These are phyloP conservation scores for Phoenicopterus ruber DNA, from an alignment of 2,113 vertebrate genomes.

Conservation along the genomic window DNA sequence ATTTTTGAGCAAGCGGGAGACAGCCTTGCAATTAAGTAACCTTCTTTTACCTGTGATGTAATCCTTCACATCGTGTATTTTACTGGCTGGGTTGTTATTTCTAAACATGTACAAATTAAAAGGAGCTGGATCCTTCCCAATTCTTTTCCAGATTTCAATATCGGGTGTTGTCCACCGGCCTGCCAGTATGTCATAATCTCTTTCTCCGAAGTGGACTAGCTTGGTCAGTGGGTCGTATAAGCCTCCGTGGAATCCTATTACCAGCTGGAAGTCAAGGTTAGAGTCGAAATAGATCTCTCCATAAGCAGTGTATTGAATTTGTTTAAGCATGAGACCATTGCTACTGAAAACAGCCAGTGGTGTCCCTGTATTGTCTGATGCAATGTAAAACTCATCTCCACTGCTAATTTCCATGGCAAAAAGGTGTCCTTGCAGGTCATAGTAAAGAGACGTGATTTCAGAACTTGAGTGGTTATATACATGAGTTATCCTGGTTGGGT, in stretches of 20 bases:
- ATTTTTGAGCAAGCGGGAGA: not conserved
- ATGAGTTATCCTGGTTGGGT: constrained; percentile 92
- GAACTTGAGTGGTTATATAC: constrained; percentile 97
- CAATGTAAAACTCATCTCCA: constrained; percentile 96
- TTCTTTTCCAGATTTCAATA: constrained; percentile 87
- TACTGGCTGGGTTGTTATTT: constrained; percentile 97
- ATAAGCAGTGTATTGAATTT: constrained; percentile 96
- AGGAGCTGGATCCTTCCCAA: constrained; percentile 89
- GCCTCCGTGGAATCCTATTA: constrained; percentile 96
- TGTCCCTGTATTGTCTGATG: constrained; percentile 94
- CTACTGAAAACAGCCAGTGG: constrained; percentile 95
- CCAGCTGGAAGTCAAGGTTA: constrained; percentile 93
- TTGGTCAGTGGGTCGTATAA: constrained; percentile 95
- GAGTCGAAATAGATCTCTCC: constrained; percentile 98
- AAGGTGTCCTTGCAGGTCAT: constrained; percentile 95
- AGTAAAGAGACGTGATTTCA: constrained; percentile 97
- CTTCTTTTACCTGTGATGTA: constrained; percentile 91
- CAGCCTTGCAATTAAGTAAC: not conserved
- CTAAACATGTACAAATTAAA: constrained; percentile 99
- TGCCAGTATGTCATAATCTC: constrained; percentile 95
- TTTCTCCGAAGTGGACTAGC: constrained; percentile 92
- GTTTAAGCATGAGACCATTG: constrained; percentile 93
- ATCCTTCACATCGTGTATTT: constrained; percentile 92
- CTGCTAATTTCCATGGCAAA: constrained; percentile 99
- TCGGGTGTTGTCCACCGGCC: constrained; percentile 95